Conservation (phyloP, 2,113 vertebrate species). For the Corythaeola cristata region DNA sequence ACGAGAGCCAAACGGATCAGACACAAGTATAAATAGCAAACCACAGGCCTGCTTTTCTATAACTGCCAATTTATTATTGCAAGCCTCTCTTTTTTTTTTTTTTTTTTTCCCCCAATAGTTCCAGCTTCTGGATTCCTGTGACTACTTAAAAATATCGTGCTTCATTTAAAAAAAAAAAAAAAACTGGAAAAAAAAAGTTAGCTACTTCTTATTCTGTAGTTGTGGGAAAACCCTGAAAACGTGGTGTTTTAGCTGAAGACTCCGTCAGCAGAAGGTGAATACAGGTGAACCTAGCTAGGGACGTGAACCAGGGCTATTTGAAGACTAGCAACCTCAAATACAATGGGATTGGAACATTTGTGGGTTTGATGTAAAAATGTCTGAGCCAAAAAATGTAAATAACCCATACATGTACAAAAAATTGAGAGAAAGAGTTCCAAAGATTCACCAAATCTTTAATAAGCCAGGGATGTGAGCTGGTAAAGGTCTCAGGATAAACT, state of each 20-base stretch:
- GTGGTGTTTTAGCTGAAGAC: neutral
- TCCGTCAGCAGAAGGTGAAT: neutral
- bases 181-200: neutral
- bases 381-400: neutral
- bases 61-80: constrained; percentile 29
- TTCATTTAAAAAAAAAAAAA: neutral
- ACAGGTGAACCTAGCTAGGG: neutral
- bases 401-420: neutral
- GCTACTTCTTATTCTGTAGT: neutral
- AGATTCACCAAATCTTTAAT: neutral
- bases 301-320: neutral
- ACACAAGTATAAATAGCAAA: neutral
- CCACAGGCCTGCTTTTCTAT: neutral
- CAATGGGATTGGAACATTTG: neutral
- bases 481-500: neutral
- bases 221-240: neutral
- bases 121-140: neutral
- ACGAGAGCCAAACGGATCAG: constrained; percentile 25
- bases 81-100: neutral
- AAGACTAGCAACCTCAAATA: neutral
- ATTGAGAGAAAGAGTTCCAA: neutral
- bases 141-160: neutral
- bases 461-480: neutral
- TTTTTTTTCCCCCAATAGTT: neutral
- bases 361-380: neutral